Percentiles rank a stretch among this genome's conserved stretches.
Evolutionary conservation across 2,888 invertebrate genomes (phyloP).

Genomic region (Coelinius sp.): DNA sequence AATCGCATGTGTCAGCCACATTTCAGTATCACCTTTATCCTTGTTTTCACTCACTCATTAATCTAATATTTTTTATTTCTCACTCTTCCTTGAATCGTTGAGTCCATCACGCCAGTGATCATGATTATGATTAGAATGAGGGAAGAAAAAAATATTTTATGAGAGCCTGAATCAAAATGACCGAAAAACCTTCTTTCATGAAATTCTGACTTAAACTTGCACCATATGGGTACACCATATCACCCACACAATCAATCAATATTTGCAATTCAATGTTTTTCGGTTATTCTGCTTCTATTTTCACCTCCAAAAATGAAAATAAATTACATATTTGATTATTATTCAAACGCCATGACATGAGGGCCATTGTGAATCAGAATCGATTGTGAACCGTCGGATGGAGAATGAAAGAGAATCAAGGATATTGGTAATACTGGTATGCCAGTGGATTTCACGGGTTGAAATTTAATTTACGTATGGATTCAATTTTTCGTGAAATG

Average conservation of each 20-base stretch:
- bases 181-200: too few species aligned
- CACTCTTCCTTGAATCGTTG: too few species aligned
- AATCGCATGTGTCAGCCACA: too few species aligned
- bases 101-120: too few species aligned
- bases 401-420: constrained; percentile 7
- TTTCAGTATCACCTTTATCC: too few species aligned
- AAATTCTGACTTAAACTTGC: not conserved
- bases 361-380: constrained; percentile 32
- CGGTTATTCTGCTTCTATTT: not conserved
- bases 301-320: not conserved
- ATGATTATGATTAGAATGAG: too few species aligned
- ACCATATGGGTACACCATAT: not conserved
- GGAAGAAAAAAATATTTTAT: too few species aligned
- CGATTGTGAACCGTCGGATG: constrained; percentile 40
- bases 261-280: not conserved
- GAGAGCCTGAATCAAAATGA: too few species aligned
- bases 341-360: not conserved
- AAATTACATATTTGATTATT: constrained; percentile 1
- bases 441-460: constrained; percentile 23
- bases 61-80: too few species aligned
- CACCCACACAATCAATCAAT: not conserved
- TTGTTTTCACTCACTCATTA: too few species aligned
- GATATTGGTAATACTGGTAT: constrained; percentile 28
- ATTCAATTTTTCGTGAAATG: constrained; percentile 42
- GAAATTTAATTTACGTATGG: constrained; percentile 47